Conservation (phyloP, 2,888 invertebrate genomes). For the Lacanobia wlatinum region DNA sequence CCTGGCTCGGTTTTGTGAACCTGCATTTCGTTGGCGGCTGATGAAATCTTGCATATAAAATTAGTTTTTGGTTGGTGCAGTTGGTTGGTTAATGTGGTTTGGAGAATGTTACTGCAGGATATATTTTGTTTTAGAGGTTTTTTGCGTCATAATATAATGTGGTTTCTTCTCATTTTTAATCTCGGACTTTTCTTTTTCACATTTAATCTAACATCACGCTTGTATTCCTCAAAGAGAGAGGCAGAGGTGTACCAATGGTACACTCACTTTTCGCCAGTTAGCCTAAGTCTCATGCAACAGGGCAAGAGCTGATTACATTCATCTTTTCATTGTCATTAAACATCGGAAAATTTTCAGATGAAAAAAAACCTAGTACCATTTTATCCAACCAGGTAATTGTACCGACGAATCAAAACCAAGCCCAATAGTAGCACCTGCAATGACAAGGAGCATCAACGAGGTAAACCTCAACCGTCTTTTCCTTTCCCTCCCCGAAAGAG, state of each 20-base stretch:
- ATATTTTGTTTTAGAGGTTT: background rate
- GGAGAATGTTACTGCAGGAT: background rate
- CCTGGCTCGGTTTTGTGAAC: constrained; percentile 18
- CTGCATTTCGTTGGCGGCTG: constrained; percentile 41
- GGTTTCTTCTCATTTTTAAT: background rate
- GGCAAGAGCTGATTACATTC: too few relatives aligned
- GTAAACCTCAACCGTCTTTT: too few relatives aligned
- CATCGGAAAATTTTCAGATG: too few relatives aligned
- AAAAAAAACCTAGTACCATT: too few relatives aligned
- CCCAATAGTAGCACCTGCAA: too few relatives aligned
- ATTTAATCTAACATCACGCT: background rate
- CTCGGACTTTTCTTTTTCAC: background rate
- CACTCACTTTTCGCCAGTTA: too few relatives aligned
- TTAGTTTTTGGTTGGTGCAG: constrained; percentile 25
- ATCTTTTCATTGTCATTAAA: too few relatives aligned
- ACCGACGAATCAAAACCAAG: too few relatives aligned
- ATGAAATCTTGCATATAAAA: constrained; percentile 48
- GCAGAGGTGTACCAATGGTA: too few relatives aligned
- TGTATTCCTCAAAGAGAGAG: too few relatives aligned
- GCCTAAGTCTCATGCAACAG: too few relatives aligned
- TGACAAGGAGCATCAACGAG: background rate
- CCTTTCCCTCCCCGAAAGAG: background rate
- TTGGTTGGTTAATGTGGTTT: background rate
- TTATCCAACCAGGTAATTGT: too few relatives aligned
- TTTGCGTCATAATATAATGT: background rate